phyloP scores from a whole-genome alignment of 2,797 vertebrate genomes.

The Podarcis siculus region DNA sequence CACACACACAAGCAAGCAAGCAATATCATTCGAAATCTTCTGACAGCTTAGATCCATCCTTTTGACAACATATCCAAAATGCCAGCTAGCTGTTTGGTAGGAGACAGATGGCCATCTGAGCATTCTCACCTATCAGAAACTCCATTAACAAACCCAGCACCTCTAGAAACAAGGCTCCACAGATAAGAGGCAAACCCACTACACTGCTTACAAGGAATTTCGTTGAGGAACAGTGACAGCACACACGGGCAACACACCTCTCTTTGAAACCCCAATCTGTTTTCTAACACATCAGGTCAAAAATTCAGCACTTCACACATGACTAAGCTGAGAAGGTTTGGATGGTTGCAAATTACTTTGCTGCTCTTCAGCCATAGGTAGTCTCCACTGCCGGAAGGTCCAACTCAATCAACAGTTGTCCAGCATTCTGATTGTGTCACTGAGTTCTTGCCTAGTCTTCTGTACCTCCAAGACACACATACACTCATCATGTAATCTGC shows the following conservation, averaged over 20 bases:
- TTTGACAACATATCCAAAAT: constrained; percentile 37
- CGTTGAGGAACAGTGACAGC: not conserved
- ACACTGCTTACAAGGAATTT: not conserved
- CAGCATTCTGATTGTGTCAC: not conserved
- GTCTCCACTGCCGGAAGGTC: not conserved
- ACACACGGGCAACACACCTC: not conserved
- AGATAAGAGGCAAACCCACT: constrained; percentile 11
- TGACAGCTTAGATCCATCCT: constrained; percentile 1
- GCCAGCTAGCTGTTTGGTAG: not conserved
- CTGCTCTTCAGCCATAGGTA: not conserved
- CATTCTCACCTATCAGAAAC: constrained; percentile 11
- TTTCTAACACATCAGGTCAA: not conserved
- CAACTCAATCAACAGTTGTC: not conserved
- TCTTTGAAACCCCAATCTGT: constrained; percentile 26
- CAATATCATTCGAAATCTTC: not conserved
- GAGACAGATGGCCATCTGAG: constrained; percentile 1
- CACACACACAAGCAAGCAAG: too few species aligned
- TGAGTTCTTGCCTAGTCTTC: not conserved
- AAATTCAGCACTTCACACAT: not conserved
- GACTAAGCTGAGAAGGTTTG: not conserved
- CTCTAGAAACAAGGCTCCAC: constrained; percentile 7
- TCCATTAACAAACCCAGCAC: constrained; percentile 16
- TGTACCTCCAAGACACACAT: rapidly evolving
- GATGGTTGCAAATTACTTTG: constrained; percentile 33
- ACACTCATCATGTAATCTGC: constrained; percentile 19